Base-by-base conservation (phyloP, 2,888 invertebrate species). In the Apamea anceps region DNA sequence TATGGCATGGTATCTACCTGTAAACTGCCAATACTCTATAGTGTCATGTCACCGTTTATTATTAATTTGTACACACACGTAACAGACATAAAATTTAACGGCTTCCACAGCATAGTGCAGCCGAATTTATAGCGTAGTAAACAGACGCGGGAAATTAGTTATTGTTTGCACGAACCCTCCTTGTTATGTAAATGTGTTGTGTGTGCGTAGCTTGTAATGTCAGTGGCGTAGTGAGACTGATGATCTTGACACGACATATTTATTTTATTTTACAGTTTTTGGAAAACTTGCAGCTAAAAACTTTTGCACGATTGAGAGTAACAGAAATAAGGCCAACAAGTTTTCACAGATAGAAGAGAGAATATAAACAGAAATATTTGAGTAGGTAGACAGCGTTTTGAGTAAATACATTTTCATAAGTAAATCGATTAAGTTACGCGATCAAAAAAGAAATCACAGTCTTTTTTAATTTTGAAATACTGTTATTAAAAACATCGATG, bases 1-100 rank as follows among this genome's bases (percentile, higher is more conserved):
- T 15, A 28, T 15, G 2, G 18, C 15, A 8, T 67, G 15, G 1
- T n/a, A 21, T 51, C 28, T 37, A 70, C 54, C 57, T 74, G n/a
- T 51, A 60, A 80, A 72, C 68, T 68, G 18, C 60, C 48, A 75
- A 75, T 70, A 63, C 4, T 65, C 21, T 57, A 65, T 60, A 60
- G 48, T 75, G 10, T n/a, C 42, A 54, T 77, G 75, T 54, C 45
- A 67, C 60, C 62, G 65, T 77, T 82, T 67, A 78, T 77, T 81
- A 85, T 82, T 85, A 86, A 85, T 86, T 85, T 78, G 75, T 85
- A 74, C 57, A 75, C 72, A 76, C 81, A 71, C 67, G 63, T 74
- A 77, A 72, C 72, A 75, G n/a, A 65, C 74, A 77, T 85, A 82
- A 86, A 86, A 60, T 82, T 72, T 82, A 68, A 85, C 45, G 65